Evolutionary conservation across 53 echinoderm and acorn worm genomes (phyloP).

Genomic region (Echinometra lucunter): DNA sequence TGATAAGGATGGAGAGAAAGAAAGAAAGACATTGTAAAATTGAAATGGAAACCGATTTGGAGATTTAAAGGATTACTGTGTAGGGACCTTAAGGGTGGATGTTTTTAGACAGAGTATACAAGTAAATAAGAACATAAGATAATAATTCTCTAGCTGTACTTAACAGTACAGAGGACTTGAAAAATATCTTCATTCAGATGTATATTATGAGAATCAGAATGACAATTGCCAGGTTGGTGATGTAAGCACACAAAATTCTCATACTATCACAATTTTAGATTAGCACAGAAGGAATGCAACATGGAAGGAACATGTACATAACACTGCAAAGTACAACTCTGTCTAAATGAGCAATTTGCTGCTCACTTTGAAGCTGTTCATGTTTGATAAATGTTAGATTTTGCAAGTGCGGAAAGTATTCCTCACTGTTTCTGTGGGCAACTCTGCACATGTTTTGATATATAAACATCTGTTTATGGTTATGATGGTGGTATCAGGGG

Average conservation of each 20-base stretch:
- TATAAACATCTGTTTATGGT: neutral
- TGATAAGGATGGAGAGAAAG: neutral
- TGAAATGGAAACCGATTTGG: constrained; percentile 7
- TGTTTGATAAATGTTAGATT: neutral
- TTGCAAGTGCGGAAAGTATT: neutral
- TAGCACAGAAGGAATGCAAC: neutral
- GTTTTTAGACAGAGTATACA: neutral
- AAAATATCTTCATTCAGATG: neutral
- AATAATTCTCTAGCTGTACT: neutral
- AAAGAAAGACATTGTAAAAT: constrained; percentile 1
- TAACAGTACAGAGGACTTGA: neutral
- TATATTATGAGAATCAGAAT: neutral
- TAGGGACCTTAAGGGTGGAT: neutral
- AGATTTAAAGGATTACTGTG: neutral
- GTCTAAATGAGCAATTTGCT: neutral
- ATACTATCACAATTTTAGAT: neutral
- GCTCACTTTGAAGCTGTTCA: neutral
- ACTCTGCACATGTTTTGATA: neutral
- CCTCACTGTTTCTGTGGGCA: neutral
- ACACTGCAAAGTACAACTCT: neutral
- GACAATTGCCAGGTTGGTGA: too few relatives aligned
- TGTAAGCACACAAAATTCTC: neutral
- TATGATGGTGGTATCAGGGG: neutral
- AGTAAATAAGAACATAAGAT: neutral
- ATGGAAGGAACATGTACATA: neutral